Base-by-base conservation (phyloP, 2,888 invertebrate species). In the Eulithis prunata region DNA sequence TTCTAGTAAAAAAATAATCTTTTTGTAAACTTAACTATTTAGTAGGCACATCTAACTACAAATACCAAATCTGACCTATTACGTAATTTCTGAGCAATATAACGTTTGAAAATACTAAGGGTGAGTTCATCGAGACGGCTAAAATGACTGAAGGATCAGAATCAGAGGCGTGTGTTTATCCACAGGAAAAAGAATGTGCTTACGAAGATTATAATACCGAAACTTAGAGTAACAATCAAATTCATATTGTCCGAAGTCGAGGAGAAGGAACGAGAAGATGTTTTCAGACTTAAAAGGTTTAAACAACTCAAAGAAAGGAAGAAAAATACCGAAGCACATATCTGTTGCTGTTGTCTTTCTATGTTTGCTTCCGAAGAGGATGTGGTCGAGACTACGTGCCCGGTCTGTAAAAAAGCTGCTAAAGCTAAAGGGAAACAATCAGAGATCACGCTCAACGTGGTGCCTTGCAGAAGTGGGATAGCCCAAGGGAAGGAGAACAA, bases 141-240 rank as follows among this genome's bases (percentile, higher is more conserved):
- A 45, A 43, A 10, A 41, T 7, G 21, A 57, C 36, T 52, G 61
- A 61, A 69, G 38, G 41, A 57, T 41, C 32, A 5, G 56, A 41
- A 52, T 66, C 51, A 62, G 57, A 69, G 47, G 47, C 43, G 14
- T 52, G 56, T 65, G 41, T 66, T 51, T 49, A 46, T 70, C 65
- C 57, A 13, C 81, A 84, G 84, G 77, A 82, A 75, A 77, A 66
- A 68, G 66, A 81, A 83, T 65, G 79, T 83, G 12, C 69, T 85
- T 41, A 64, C 65, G 12, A 83, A 80, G 70, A 69, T 81, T 10
- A 72, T 82, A 11, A 73, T 81, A 71, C 82, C 83, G 7, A 80
- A 64, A 68, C 71, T 78, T 4, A 72, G 64, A 49, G 56, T 64
- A 0, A 79, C 81, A 0, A 73, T 78, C 55, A 69, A 57, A 38